Evolutionary conservation across 2,797 vertebrate species (phyloP).

Genomic region (Masticophis lateralis): DNA sequence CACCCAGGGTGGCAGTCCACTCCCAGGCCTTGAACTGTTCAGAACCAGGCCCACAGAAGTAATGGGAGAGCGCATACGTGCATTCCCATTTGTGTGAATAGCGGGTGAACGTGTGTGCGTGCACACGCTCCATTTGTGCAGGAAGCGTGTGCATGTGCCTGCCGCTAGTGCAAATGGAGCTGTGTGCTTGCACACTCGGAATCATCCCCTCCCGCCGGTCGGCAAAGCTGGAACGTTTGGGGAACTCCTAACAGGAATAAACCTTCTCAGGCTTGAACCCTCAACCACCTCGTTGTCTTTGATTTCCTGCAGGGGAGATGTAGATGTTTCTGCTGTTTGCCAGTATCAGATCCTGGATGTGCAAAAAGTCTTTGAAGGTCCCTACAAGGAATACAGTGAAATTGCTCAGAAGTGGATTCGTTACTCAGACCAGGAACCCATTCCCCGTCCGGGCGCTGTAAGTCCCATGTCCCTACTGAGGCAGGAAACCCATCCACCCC

Average conservation of each 20-base stretch:
- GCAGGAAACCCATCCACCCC: rapidly evolving
- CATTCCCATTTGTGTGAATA: too few relatives aligned
- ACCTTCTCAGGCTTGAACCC: background rate
- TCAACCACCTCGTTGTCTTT: background rate
- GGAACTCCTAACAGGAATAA: background rate
- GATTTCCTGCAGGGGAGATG: slow-evolving; percentile 80
- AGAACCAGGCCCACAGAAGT: too few relatives aligned
- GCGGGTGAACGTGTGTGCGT: too few relatives aligned
- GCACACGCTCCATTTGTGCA: too few relatives aligned
- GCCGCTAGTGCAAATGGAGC: too few relatives aligned
- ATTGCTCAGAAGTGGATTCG: slow-evolving; percentile 87
- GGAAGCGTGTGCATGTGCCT: too few relatives aligned
- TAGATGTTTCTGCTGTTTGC: slow-evolving; percentile 90
- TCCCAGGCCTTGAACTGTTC: too few relatives aligned
- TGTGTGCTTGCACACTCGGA: too few relatives aligned
- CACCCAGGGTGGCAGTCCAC: rapidly evolving
- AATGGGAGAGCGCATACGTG: rapidly evolving
- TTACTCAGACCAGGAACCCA: slow-evolving; percentile 81
- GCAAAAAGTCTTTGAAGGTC: slow-evolving; percentile 87
- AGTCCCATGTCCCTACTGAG: slow-evolving; percentile 51
- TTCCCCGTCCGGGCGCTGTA: slow-evolving; percentile 89
- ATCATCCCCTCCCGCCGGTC: too few relatives aligned
- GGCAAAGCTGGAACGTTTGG: too few relatives aligned
- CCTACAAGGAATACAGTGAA: slow-evolving; percentile 90
- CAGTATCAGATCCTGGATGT: slow-evolving; percentile 87